Percentiles rank a stretch among this genome's conserved stretches.
Evolutionary conservation across 1,140 invertebrate species (phyloP).

Genomic region (Oreohelix idahoensis): DNA sequence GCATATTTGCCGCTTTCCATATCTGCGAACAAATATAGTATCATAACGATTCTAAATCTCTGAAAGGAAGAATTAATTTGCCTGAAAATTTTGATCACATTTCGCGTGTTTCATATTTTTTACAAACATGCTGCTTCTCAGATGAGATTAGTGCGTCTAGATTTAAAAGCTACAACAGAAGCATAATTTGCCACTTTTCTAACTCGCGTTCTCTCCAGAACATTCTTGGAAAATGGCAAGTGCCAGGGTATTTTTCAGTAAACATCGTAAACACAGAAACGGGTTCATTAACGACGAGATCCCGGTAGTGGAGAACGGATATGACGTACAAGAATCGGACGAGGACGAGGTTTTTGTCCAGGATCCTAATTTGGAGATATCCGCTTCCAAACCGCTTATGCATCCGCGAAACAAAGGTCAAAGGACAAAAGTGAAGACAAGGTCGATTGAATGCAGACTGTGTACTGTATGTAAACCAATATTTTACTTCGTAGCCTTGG

Average conservation of each 20-base stretch:
- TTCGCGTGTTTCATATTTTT: too few relatives aligned
- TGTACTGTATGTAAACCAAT: slow-evolving; percentile 56
- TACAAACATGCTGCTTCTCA: too few relatives aligned
- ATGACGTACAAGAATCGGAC: slow-evolving; percentile 54
- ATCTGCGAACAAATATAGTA: too few relatives aligned
- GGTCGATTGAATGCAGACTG: slow-evolving; percentile 54
- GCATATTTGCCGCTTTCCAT: too few relatives aligned
- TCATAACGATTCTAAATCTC: too few relatives aligned
- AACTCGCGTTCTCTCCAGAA: too few relatives aligned
- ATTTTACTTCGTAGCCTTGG: slow-evolving; percentile 57
- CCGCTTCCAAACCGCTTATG: slow-evolving; percentile 64
- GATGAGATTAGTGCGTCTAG: too few relatives aligned
- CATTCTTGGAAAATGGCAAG: too few relatives aligned
- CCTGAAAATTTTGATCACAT: too few relatives aligned
- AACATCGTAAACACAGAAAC: slow-evolving; percentile 48
- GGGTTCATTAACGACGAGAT: slow-evolving; percentile 51
- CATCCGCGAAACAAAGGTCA: slow-evolving; percentile 55
- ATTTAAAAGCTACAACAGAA: too few relatives aligned
- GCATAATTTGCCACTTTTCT: too few relatives aligned
- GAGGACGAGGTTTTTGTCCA: slow-evolving; percentile 67
- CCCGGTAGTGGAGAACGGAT: slow-evolving; percentile 43
- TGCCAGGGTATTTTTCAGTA: slow-evolving; percentile 50
- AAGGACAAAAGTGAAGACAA: slow-evolving; percentile 53
- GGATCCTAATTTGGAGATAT: slow-evolving; percentile 51
- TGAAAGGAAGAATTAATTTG: too few relatives aligned